Evolutionary conservation across 2,888 invertebrate genomes (phyloP).

Genomic region (Alviniconcha strummeri): DNA sequence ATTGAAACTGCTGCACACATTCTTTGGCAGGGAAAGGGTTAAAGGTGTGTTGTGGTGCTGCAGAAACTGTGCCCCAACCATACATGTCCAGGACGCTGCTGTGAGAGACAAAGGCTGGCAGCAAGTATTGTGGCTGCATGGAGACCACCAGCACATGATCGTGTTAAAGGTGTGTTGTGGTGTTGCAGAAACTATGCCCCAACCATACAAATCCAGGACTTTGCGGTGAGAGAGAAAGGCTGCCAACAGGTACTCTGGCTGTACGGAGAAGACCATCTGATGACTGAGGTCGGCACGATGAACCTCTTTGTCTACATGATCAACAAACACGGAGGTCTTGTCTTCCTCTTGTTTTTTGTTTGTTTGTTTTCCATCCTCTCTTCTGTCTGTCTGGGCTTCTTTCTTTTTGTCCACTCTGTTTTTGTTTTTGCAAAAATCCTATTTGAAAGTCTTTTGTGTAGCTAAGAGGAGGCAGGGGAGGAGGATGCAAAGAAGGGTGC

Average conservation of each 20-base stretch:
- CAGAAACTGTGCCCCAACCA: slow-evolving; percentile 75
- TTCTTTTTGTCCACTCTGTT: too few relatives aligned
- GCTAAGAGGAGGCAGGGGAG: too few relatives aligned
- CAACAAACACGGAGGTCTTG: slow-evolving; percentile 90
- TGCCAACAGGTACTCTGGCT: slow-evolving; percentile 98
- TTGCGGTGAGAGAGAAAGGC: slow-evolving; percentile 84
- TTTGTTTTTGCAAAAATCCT: background rate
- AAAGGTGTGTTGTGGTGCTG: background rate
- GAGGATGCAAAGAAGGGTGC: too few relatives aligned
- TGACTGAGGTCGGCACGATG: slow-evolving; percentile 99
- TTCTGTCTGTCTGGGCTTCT: background rate
- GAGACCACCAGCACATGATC: too few relatives aligned
- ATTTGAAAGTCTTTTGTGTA: too few relatives aligned
- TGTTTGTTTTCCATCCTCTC: background rate
- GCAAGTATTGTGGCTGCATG: too few relatives aligned
- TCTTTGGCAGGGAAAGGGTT: too few relatives aligned
- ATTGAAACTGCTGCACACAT: too few relatives aligned
- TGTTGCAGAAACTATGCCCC: slow-evolving; percentile 76
- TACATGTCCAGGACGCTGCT: too few relatives aligned
- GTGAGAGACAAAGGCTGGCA: too few relatives aligned
- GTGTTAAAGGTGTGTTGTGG: background rate
- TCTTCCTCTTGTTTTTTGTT: background rate
- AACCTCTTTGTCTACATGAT: slow-evolving; percentile 93
- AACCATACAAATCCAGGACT: slow-evolving; percentile 75
- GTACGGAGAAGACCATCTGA: slow-evolving; percentile 91